Base-by-base conservation (phyloP, 2,113 vertebrate genomes). In the Serilophus lunatus region DNA sequence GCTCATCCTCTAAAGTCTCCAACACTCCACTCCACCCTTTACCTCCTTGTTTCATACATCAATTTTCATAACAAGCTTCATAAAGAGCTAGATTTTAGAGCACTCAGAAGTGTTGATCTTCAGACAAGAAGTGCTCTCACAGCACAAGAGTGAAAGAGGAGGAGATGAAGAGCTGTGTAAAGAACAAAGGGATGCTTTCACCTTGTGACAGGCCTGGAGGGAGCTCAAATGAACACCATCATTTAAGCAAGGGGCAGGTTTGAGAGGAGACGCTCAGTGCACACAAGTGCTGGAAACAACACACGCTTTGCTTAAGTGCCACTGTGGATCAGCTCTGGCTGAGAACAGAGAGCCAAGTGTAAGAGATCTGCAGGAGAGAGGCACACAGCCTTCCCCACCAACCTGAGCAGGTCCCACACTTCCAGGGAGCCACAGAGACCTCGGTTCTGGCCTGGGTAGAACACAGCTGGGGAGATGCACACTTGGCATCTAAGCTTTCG, bases 51-150 rank as follows among this genome's bases (percentile, higher is more conserved):
- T 92, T 94, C 76, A 75, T 40, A 20, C 64, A 93, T 56, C 82
- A 92, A 97, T 96, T 95, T 94, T 86, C 94, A 81, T 94, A 97
- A 94, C 72, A 92, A 94, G 94, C 76, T 72, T 93, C 94, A 83
- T 92, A 86, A 95, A 87, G 88, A 96, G 57, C 64, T 49, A 28
- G 68, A 86, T 94, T 92, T 94, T 78, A 86, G 68, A 95, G 94
- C 28, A 47, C 92, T 88, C 64, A 54, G 20, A 83, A 95, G 82
- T 26, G 83, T 69, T 93, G 91, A 92, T 96, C 91, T 93, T 95
- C 92, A 97, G 76, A 54, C 82, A 90, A 95, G 88, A 95, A 95
- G 94, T 75, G 86, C 88, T 93, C 96, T 94, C 88, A 86, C 5
- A 69, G 86, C 82, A 56, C 69, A 70, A 49, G 60, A 88, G 85